Percentiles rank a stretch among this genome's conserved stretches.
Evolutionary conservation across 2,113 vertebrate genomes (phyloP).

Genomic region (Cynoglossus semilaevis): DNA sequence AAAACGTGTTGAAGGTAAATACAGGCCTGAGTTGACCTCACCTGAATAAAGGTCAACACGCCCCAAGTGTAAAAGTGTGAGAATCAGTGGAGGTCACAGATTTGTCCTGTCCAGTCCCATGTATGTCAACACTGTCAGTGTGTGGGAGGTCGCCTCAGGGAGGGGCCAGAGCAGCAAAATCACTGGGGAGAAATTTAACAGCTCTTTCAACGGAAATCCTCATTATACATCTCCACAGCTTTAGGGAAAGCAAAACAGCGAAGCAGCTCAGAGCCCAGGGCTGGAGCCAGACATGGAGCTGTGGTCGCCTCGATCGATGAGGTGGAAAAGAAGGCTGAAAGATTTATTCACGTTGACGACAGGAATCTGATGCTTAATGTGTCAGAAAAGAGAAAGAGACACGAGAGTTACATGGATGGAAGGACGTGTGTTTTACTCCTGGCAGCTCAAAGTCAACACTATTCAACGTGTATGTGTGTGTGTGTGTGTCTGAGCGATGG

Average conservation of each 20-base stretch:
- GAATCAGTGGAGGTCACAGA: constrained; percentile 36
- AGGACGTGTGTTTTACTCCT: background rate
- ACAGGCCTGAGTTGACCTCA: too few relatives aligned
- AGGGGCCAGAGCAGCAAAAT: constrained; percentile 15
- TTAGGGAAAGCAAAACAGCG: constrained; percentile 59
- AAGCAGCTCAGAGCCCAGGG: constrained; percentile 1
- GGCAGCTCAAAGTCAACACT: background rate
- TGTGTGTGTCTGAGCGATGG: constrained; percentile 7
- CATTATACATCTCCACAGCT: constrained; percentile 51
- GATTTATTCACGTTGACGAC: constrained; percentile 46
- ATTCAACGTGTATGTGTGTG: constrained; percentile 1
- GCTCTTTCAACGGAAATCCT: constrained; percentile 63
- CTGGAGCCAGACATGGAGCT: background rate
- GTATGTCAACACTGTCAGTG: constrained; percentile 50
- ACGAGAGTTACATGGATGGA: constrained; percentile 5
- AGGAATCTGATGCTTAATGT: constrained; percentile 29
- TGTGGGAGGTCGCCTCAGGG: constrained; percentile 58
- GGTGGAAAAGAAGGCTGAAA: constrained; percentile 33
- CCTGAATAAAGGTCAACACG: too few relatives aligned
- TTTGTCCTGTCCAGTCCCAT: constrained; percentile 21
- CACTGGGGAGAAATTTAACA: constrained; percentile 58
- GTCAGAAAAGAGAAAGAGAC: constrained; percentile 18
- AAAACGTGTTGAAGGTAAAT: background rate
- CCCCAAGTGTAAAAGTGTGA: background rate
- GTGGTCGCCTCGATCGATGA: constrained; percentile 11